phyloP scores from a whole-genome alignment of 1,140 invertebrate genomes.

The Hycleus cichorii region DNA sequence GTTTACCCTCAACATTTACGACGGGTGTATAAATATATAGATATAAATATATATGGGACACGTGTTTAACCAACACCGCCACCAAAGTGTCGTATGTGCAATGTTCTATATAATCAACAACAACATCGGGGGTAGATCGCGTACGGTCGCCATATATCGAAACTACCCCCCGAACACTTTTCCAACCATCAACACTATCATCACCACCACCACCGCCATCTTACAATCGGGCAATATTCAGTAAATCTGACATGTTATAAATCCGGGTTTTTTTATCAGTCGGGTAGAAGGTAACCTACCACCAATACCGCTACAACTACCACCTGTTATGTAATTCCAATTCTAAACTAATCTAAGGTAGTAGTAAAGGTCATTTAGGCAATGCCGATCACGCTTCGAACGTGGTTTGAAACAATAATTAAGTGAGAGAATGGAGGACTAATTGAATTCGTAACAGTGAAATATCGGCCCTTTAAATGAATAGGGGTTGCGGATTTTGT shows the following conservation, averaged over 20 bases:
- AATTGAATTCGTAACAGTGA: too few relatives aligned
- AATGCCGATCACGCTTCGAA: neutral
- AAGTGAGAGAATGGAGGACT: too few relatives aligned
- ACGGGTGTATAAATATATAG: too few relatives aligned
- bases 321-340: constrained; percentile 8
- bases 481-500: too few relatives aligned
- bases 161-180: neutral
- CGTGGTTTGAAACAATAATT: neutral
- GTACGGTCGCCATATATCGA: neutral
- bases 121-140: neutral
- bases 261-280: neutral
- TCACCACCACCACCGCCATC: constrained; percentile 3
- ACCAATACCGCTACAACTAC: neutral
- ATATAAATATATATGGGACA: too few relatives aligned
- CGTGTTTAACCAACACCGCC: too few relatives aligned
- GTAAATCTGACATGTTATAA: neutral
- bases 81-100: too few relatives aligned
- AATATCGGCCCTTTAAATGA: too few relatives aligned
- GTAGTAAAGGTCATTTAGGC: neutral
- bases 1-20: too few relatives aligned
- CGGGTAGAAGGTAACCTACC: too few relatives aligned
- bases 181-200: neutral
- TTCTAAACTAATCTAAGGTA: neutral
- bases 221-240: neutral
- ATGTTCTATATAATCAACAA: too few relatives aligned